Percentiles rank a stretch among this genome's conserved stretches.
Evolutionary conservation across 64 coral and sea anemone genomes (phyloP).

Genomic region (Dendronephthya gigantea): DNA sequence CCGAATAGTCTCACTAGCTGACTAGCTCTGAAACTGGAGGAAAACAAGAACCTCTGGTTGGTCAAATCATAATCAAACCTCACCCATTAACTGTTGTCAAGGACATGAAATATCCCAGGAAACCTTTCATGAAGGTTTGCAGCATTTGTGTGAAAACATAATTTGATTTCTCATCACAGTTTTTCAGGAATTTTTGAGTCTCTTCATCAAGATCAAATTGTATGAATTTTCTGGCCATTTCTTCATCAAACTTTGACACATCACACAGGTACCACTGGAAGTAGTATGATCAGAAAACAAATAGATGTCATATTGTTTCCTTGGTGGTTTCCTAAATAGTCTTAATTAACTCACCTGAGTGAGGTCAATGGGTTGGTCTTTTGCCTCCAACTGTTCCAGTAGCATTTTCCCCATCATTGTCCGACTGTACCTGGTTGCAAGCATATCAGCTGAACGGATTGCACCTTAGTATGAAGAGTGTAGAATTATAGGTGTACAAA

Average conservation of each 20-base stretch:
- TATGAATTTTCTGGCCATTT: slow-evolving; percentile 56
- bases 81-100: slow-evolving; percentile 89
- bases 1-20: too few species aligned
- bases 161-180: slow-evolving; percentile 74
- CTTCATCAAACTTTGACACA: slow-evolving; percentile 20
- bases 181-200: slow-evolving; percentile 53
- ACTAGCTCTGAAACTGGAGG: too few species aligned
- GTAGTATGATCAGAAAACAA: neutral
- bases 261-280: slow-evolving; percentile 72
- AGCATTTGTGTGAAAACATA: slow-evolving; percentile 69
- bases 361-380: slow-evolving; percentile 43
- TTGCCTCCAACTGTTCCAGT: slow-evolving; percentile 54
- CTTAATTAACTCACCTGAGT: slow-evolving; percentile 34
- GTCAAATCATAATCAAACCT: neutral
- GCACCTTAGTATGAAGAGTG: too few species aligned
- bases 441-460: slow-evolving; percentile 28
- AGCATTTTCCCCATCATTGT: slow-evolving; percentile 61
- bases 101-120: slow-evolving; percentile 64
- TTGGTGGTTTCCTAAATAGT: neutral
- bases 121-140: slow-evolving; percentile 55
- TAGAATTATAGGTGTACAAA: too few species aligned
- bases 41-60: too few species aligned
- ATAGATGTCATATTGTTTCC: too few species aligned
- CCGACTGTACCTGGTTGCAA: slow-evolving; percentile 56
- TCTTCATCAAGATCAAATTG: slow-evolving; percentile 69